Base-by-base conservation (phyloP, 2,113 vertebrate species). In the Eulemur rufifrons region DNA sequence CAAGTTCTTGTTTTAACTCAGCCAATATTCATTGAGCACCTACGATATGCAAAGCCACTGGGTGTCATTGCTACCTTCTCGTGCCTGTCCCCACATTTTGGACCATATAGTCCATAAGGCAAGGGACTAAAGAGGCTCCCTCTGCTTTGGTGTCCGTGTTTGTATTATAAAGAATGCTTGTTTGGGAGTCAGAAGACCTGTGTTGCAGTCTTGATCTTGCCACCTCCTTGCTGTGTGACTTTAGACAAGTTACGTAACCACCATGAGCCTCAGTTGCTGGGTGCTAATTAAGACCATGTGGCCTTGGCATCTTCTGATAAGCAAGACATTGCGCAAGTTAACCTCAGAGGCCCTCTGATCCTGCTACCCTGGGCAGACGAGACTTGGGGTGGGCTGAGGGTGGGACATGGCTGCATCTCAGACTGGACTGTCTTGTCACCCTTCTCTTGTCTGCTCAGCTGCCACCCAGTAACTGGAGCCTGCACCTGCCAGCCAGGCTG, bases 401-500 rank as follows among this genome's bases (percentile, higher is more conserved):
- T 17, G 61, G 66, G 29, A 76, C 56, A 4, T 2, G 29, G 82
- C 64, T 34, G 0, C 45, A 15, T 42, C 34, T 45, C 73, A 89
- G 71, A 92, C 50, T 14, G 14, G 8, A 66, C 45, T 54, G 11
- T 47, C 47, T 61, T 69, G 34, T 77, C 27, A 2, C 27, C 50
- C 42, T 10, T 96, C 20, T 96, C 81, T 97, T 7, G 50, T 74
- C 66, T 78, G 47, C 0, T 47, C 94, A 99, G 99, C 98, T 99
- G 99, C 98, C 99, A 99, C 95, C 99, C 99, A 0, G 98, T 99
- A 95, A 99, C 99, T 80, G 99, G 99, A 95, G 99, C 99, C 95
- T 99, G 99, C 97, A 98, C 99, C 94, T 99, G 99, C 98, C 98
- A 98, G 91, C 98, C 99, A 1, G 99, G 99, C 97, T 99, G 99